Conservation (phyloP, 2,888 invertebrate genomes). For the Uropetala carovei region DNA sequence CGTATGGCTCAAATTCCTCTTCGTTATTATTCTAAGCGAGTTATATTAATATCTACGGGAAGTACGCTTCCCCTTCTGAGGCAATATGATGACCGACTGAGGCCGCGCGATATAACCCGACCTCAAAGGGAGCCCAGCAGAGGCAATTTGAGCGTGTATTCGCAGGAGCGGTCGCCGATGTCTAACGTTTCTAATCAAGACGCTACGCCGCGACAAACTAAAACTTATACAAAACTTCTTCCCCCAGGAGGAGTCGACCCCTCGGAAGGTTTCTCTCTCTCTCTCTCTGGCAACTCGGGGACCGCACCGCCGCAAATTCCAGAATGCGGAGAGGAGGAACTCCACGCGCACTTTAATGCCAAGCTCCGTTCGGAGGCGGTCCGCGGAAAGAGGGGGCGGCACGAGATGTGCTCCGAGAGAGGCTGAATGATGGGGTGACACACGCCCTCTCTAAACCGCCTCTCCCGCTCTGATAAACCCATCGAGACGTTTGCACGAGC, state of each 20-base stretch:
- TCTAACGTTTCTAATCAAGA: slow-evolving; percentile 45
- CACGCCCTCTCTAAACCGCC: not conserved
- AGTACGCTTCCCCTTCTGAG: not conserved
- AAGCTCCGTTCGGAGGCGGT: not conserved
- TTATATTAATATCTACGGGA: not conserved
- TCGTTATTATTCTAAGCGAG: too few species aligned
- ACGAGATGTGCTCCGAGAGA: not conserved
- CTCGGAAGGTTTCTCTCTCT: not conserved
- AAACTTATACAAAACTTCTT: slow-evolving; percentile 61
- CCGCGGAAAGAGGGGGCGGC: not conserved
- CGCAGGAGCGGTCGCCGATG: not conserved
- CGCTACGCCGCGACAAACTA: slow-evolving; percentile 8
- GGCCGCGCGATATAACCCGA: not conserved
- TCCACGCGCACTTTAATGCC: not conserved
- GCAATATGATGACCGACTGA: not conserved
- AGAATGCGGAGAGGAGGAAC: slow-evolving; percentile 1
- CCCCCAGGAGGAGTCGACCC: slow-evolving; percentile 13
- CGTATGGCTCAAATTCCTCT: too few species aligned
- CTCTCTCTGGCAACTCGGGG: too few species aligned
- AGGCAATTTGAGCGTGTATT: slow-evolving; percentile 39
- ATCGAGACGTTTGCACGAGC: not conserved
- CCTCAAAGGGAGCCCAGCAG: slow-evolving; percentile 23
- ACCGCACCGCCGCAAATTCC: not conserved
- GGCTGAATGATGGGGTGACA: slow-evolving; percentile 4
- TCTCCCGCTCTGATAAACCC: slow-evolving; percentile 27